Evolutionary conservation across 2,888 invertebrate species (phyloP).

Genomic region (Cyrtodaria siliqua): DNA sequence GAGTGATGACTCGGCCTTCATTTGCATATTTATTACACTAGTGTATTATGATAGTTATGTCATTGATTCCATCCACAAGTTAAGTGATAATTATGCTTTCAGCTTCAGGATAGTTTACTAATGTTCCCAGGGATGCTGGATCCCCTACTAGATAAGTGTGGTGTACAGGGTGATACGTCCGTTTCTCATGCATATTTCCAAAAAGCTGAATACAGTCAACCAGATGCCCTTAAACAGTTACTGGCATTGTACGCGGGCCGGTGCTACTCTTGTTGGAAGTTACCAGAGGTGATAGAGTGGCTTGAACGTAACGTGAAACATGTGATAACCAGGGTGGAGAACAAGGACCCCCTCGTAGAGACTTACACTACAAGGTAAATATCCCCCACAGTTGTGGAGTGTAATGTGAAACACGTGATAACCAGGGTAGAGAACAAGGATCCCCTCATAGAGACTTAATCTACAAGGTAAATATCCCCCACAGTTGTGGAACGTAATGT

Average conservation of each 20-base stretch:
- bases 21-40: too few relatives aligned
- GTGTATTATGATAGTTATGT: too few relatives aligned
- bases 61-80: too few relatives aligned
- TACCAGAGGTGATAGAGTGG: slow-evolving; percentile 91
- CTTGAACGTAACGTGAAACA: slow-evolving; percentile 91
- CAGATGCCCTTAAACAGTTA: slow-evolving; percentile 89
- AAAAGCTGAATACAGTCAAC: slow-evolving; percentile 87
- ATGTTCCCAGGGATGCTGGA: slow-evolving; percentile 93
- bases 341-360: slow-evolving; percentile 88
- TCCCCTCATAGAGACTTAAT: too few relatives aligned
- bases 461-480: too few relatives aligned
- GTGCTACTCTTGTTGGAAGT: slow-evolving; percentile 93
- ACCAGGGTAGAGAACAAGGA: too few relatives aligned
- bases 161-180: slow-evolving; percentile 90
- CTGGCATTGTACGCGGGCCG: slow-evolving; percentile 91
- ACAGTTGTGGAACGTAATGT: too few relatives aligned
- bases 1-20: too few relatives aligned
- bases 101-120: slow-evolving; percentile 91
- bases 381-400: too few relatives aligned
- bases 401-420: too few relatives aligned
- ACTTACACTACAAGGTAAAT: slow-evolving; percentile 88
- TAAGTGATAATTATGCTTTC: slow-evolving; percentile 30
- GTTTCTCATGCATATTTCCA: slow-evolving; percentile 88
- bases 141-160: slow-evolving; percentile 92
- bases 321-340: slow-evolving; percentile 89